Conservation (phyloP, 2,113 vertebrate genomes). For the Neopipo cinnamomea region DNA sequence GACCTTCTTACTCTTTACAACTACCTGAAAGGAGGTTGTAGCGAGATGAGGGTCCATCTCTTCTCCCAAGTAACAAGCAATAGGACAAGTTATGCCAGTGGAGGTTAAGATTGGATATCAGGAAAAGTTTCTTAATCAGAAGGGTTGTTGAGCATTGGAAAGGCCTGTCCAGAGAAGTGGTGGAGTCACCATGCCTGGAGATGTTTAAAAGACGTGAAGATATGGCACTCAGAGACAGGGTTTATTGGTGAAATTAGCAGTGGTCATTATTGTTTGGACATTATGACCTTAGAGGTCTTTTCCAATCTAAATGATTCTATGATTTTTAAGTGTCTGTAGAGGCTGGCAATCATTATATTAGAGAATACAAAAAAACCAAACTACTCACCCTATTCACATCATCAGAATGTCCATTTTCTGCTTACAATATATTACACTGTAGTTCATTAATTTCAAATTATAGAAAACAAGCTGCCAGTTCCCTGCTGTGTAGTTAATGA, state of each 20-base stretch:
- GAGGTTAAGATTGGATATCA: neutral
- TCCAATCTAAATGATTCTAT: neutral
- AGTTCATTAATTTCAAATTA: slow-evolving; percentile 39
- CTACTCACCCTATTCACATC: neutral
- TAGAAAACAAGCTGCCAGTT: neutral
- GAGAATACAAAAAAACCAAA: neutral
- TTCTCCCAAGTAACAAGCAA: neutral
- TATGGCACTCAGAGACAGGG: neutral
- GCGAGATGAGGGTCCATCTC: rapidly evolving
- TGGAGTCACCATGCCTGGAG: neutral
- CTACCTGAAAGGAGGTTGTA: neutral
- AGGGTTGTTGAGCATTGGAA: neutral
- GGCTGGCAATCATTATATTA: neutral
- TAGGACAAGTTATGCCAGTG: neutral
- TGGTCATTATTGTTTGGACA: too few species aligned
- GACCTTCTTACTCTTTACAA: neutral
- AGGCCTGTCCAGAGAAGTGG: neutral
- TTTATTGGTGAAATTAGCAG: neutral
- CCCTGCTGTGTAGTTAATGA: neutral
- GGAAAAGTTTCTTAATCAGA: neutral
- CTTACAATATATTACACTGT: neutral
- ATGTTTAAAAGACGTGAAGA: neutral
- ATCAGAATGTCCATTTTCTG: neutral
- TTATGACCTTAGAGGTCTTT: neutral
- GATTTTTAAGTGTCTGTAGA: neutral